These are phyloP conservation scores for Arvicola amphibius DNA, from an alignment of 2,797 vertebrate genomes.

Conservation along the genomic window DNA sequence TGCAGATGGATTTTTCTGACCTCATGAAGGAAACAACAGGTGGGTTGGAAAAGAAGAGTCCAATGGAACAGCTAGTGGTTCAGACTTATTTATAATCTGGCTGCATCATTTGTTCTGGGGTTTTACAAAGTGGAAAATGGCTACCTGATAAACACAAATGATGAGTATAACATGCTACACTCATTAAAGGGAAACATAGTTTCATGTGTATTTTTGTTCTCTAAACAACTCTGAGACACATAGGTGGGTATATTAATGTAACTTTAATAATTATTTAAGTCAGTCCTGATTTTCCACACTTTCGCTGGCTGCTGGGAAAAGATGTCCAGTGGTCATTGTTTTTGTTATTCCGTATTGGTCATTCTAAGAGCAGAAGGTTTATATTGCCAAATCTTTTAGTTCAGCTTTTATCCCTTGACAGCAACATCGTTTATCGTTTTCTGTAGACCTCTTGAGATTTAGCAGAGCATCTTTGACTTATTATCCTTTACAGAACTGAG, in stretches of 20 bases:
- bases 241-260: conserved; percentile 16
- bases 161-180: background rate
- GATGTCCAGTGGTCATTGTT: background rate
- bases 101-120: background rate
- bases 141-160: conserved; percentile 20
- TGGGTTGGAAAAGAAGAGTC: conserved; percentile 23
- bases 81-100: conserved; percentile 21
- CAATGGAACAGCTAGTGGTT: conserved; percentile 3
- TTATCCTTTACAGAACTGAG: background rate
- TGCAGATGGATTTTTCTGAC: background rate
- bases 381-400: background rate
- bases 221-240: background rate
- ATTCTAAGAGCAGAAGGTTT: conserved; percentile 1
- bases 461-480: conserved; percentile 21
- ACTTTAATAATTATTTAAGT: background rate
- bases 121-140: background rate
- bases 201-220: conserved; percentile 51
- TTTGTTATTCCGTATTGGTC: conserved; percentile 42
- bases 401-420: conserved; percentile 48
- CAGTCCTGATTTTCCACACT: background rate
- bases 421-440: background rate
- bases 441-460: conserved; percentile 43
- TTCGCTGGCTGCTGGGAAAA: conserved; percentile 41
- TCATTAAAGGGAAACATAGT: conserved; percentile 44
- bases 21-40: background rate